Percentiles rank a stretch among this genome's conserved stretches.
These are phyloP conservation scores for Caracal caracal DNA, from an alignment of 2,113 vertebrate genomes.

Conservation along the genomic window DNA sequence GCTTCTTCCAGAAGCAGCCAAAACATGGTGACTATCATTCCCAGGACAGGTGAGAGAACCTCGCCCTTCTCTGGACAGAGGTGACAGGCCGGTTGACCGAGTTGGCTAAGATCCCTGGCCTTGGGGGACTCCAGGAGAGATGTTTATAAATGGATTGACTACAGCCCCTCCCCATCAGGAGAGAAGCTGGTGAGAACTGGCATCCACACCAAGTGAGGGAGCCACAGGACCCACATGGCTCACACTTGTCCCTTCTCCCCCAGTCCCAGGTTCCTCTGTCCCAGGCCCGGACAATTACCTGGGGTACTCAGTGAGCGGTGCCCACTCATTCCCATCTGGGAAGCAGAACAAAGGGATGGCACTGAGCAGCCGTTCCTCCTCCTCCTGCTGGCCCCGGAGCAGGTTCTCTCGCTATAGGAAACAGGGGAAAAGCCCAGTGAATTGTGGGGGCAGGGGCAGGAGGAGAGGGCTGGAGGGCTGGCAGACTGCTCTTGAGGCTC, in stretches of 20 bases:
- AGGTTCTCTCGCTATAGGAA: constrained; percentile 90
- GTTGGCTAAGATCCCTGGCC: not conserved
- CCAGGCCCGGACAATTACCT: constrained; percentile 85
- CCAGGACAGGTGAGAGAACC: not conserved
- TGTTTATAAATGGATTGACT: not conserved
- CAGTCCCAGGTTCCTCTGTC: not conserved
- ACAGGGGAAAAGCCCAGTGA: not conserved
- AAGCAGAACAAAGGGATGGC: constrained; percentile 98
- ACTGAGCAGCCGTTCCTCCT: constrained; percentile 92
- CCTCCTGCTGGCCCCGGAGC: constrained; percentile 93
- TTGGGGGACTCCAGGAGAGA: not conserved
- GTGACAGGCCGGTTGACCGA: not conserved
- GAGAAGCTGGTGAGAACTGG: not conserved
- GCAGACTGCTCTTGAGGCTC: not conserved
- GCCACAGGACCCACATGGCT: too few relatives aligned
- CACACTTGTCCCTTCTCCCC: not conserved
- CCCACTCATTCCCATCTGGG: constrained; percentile 94
- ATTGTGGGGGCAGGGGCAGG: not conserved
- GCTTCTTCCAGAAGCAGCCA: not conserved
- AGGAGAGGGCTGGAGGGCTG: not conserved
- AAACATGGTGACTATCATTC: not conserved
- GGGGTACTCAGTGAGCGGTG: constrained; percentile 90
- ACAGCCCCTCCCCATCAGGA: too few relatives aligned
- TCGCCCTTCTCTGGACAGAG: not conserved
- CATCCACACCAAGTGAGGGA: not conserved